A percentile compares a stretch with the other conserved stretches of the same genome.
Conservation (phyloP, 2,888 invertebrate species). For the Mechanitis mazaeus region DNA sequence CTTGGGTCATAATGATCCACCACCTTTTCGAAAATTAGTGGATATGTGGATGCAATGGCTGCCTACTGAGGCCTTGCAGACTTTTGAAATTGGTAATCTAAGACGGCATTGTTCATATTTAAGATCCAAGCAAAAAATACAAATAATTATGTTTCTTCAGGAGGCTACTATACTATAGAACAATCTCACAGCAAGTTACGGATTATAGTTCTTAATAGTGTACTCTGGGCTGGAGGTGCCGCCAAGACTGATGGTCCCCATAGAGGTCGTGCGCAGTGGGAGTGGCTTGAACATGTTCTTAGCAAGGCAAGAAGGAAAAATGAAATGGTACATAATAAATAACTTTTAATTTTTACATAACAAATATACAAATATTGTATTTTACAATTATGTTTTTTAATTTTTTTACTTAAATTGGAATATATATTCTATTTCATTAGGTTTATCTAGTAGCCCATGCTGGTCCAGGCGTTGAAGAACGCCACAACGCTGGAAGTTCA, state of each 20-base stretch:
- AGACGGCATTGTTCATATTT: not conserved
- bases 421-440: constrained; percentile 60
- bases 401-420: constrained; percentile 3
- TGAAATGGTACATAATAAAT: constrained; percentile 80
- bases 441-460: constrained; percentile 94
- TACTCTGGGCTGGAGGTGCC: constrained; percentile 81
- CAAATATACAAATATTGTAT: not conserved
- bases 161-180: constrained; percentile 94
- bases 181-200: constrained; percentile 87
- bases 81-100: constrained; percentile 84
- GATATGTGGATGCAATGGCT: constrained; percentile 91
- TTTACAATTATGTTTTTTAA: not conserved
- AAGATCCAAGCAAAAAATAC: not conserved
- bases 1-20: constrained; percentile 91
- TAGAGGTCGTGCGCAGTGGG: constrained; percentile 82
- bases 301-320: constrained; percentile 83
- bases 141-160: constrained; percentile 59
- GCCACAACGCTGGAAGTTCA: constrained; percentile 82
- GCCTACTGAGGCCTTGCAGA: constrained; percentile 87
- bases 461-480: constrained; percentile 92
- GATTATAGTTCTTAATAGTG: constrained; percentile 92
- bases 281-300: constrained; percentile 87
- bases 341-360: not conserved
- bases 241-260: constrained; percentile 63
- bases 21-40: constrained; percentile 79